phyloP scores from a whole-genome alignment of 2,797 vertebrate genomes.

The Dermochelys coriacea region DNA sequence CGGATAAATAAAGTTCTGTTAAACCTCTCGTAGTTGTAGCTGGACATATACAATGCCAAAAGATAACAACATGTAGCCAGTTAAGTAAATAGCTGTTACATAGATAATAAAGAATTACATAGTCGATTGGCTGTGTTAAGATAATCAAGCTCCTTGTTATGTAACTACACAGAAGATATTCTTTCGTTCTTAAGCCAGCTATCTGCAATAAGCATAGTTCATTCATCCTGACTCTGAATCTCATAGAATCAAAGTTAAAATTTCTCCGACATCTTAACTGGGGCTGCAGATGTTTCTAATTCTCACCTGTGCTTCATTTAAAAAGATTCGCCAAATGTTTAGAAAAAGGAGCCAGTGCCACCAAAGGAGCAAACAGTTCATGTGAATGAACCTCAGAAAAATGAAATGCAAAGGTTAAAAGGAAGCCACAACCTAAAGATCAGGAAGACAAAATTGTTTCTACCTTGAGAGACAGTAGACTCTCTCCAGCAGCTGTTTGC shows the following conservation, averaged over 20 bases:
- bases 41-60: neutral
- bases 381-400: neutral
- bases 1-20: neutral
- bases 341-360: neutral
- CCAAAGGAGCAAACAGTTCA: neutral
- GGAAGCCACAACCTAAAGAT: neutral
- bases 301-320: neutral
- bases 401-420: neutral
- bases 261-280: neutral
- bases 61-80: neutral
- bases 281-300: neutral
- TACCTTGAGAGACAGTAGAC: slow-evolving; percentile 2
- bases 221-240: slow-evolving; percentile 5
- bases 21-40: neutral
- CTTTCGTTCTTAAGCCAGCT: slow-evolving; percentile 34
- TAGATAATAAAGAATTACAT: slow-evolving; percentile 36
- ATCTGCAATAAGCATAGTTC: neutral
- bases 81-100: slow-evolving; percentile 26
- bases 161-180: slow-evolving; percentile 33
- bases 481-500: neutral
- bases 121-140: neutral
- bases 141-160: slow-evolving; percentile 13
- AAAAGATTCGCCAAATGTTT: neutral
- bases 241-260: neutral
- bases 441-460: neutral